Evolutionary conservation across 1,140 invertebrate species (phyloP).

Genomic region (Dinoponera quadriceps): DNA sequence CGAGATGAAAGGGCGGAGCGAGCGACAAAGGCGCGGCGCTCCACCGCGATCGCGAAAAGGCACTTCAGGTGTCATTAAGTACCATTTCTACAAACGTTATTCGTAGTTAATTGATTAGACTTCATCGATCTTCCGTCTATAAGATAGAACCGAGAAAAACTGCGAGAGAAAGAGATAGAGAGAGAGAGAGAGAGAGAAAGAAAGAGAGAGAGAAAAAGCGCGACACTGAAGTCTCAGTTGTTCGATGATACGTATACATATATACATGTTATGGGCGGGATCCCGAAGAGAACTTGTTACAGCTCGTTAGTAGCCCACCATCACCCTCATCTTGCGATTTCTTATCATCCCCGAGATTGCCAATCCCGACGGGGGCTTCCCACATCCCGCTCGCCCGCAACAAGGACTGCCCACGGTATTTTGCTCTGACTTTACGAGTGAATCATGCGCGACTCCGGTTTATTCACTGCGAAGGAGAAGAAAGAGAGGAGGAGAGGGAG

Average conservation of each 20-base stretch:
- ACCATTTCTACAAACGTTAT: not conserved
- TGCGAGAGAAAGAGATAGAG: too few species aligned
- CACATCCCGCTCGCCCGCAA: not conserved
- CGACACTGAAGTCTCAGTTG: too few species aligned
- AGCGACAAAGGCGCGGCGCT: not conserved
- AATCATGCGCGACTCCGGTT: not conserved
- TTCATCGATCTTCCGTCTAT: not conserved
- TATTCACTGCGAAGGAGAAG: not conserved
- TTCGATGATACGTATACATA: too few species aligned
- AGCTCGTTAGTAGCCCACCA: too few species aligned
- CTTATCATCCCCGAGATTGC: not conserved
- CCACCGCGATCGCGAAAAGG: not conserved
- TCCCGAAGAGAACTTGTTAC: not conserved
- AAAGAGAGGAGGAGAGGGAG: not conserved
- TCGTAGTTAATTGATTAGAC: slow-evolving; percentile 16
- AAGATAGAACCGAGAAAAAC: not conserved
- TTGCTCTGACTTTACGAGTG: slow-evolving; percentile 32
- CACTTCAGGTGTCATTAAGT: not conserved
- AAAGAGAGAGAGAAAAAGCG: too few species aligned
- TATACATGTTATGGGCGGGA: not conserved
- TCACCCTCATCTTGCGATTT: not conserved
- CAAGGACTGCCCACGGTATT: not conserved
- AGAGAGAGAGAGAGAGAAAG: too few species aligned
- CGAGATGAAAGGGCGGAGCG: slow-evolving; percentile 1
- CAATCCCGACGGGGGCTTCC: not conserved